Evolutionary conservation across 2,888 invertebrate genomes (phyloP).

Genomic region (Shargacucullia verbasci): DNA sequence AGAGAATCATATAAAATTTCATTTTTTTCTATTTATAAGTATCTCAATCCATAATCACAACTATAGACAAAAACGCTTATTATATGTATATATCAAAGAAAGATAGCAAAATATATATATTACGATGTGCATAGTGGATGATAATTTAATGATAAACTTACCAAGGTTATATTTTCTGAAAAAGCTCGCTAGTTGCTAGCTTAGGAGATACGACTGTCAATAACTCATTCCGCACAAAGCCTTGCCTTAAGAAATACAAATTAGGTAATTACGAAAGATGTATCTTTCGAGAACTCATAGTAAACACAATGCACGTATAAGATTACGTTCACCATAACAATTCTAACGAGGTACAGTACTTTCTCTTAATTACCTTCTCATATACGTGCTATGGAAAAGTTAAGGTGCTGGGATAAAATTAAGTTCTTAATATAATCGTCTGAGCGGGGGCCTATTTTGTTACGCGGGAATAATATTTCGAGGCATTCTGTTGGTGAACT

Average conservation of each 20-base stretch:
- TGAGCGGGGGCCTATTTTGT: conserved; percentile 39
- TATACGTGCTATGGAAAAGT: conserved; percentile 70
- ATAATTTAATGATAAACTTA: too few relatives aligned
- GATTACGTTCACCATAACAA: conserved; percentile 75
- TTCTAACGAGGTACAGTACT: conserved; percentile 75
- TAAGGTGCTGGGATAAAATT: conserved; percentile 67
- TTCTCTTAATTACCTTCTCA: conserved; percentile 78
- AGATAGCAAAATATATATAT: too few relatives aligned
- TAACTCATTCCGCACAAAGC: conserved; percentile 26
- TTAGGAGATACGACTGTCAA: too few relatives aligned
- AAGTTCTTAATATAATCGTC: conserved; percentile 61
- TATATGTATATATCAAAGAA: too few relatives aligned
- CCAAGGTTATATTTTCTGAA: background rate
- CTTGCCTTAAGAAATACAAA: conserved; percentile 32
- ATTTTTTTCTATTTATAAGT: too few relatives aligned
- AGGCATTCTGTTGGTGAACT: conserved; percentile 34
- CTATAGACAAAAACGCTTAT: too few relatives aligned
- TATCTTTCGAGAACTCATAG: conserved; percentile 54
- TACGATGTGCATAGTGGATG: too few relatives aligned
- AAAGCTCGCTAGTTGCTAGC: background rate
- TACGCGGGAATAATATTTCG: conserved; percentile 30
- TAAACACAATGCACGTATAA: conserved; percentile 63
- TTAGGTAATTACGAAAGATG: conserved; percentile 34
- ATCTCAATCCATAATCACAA: too few relatives aligned
- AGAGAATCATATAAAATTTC: too few relatives aligned